phyloP scores from a whole-genome alignment of 2,888 invertebrate species.

The Sesia bembeciformis region DNA sequence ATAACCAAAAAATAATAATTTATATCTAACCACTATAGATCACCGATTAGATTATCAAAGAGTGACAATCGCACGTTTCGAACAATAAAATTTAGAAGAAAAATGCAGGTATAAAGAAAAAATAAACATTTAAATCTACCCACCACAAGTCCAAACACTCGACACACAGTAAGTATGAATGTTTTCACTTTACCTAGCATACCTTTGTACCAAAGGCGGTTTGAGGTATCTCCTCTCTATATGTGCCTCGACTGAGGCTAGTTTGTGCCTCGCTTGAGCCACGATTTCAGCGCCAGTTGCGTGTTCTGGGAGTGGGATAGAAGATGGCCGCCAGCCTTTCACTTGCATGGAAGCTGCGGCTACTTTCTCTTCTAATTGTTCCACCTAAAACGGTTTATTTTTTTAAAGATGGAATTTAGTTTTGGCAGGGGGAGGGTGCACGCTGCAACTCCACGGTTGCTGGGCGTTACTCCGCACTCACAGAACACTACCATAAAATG shows the following conservation, averaged over 20 bases:
- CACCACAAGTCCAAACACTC: neutral
- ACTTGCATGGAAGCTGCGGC: conserved; percentile 92
- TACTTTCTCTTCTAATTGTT: conserved; percentile 91
- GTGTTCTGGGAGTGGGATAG: conserved; percentile 62
- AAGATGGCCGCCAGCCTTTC: conserved; percentile 86
- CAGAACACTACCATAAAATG: no score
- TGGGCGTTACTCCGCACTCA: no score
- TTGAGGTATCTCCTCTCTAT: conserved; percentile 95
- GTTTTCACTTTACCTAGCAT: conserved; percentile 48
- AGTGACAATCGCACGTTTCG: no score
- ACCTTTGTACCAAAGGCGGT: conserved; percentile 86
- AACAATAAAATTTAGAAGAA: no score
- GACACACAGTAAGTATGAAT: neutral
- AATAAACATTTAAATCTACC: neutral
- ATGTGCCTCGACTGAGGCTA: conserved; percentile 89
- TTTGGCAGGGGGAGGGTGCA: no score
- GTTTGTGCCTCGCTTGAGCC: conserved; percentile 79
- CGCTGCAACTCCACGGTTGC: no score
- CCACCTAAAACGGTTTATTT: conserved; percentile 68
- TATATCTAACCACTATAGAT: no score
- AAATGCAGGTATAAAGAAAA: no score
- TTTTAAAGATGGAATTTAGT: no score
- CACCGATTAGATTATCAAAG: no score
- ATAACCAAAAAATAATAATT: no score
- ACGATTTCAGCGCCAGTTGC: conserved; percentile 74